Conservation (phyloP, 2,797 vertebrate species). For the Scarus forsteni region DNA sequence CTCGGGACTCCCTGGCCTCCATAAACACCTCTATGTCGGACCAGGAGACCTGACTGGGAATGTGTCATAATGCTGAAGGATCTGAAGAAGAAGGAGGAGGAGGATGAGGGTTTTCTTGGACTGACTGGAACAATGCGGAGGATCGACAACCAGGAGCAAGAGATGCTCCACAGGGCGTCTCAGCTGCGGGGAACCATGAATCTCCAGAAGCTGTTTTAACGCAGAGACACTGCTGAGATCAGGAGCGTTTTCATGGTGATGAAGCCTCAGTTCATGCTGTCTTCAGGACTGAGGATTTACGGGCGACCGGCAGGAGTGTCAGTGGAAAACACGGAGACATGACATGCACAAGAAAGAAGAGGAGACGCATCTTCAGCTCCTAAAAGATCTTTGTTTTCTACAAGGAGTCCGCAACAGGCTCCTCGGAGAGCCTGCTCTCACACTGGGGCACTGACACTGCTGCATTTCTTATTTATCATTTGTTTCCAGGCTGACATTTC, state of each 20-base stretch:
- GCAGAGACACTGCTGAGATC: neutral
- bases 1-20: conserved; percentile 21
- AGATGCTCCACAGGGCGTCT: conserved; percentile 59
- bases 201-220: neutral
- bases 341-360: conserved; percentile 80
- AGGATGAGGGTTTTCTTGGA: conserved; percentile 27
- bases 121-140: conserved; percentile 45
- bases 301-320: conserved; percentile 50
- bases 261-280: conserved; percentile 9
- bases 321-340: conserved; percentile 78
- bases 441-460: conserved; percentile 41
- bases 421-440: neutral
- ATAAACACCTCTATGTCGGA: neutral
- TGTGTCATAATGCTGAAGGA: conserved; percentile 38
- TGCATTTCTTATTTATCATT: conserved; percentile 18
- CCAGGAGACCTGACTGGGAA: neutral
- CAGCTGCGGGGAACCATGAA: conserved; percentile 1
- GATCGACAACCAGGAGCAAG: conserved; percentile 44
- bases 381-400: conserved; percentile 61
- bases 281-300: conserved; percentile 19
- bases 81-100: conserved; percentile 10
- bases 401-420: conserved; percentile 59
- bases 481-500: neutral
- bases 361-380: conserved; percentile 72
- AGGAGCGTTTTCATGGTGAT: neutral